Percentiles rank a stretch among this genome's conserved stretches.
Conservation (phyloP, 2,113 vertebrate genomes). For the Siniperca chuatsi region DNA sequence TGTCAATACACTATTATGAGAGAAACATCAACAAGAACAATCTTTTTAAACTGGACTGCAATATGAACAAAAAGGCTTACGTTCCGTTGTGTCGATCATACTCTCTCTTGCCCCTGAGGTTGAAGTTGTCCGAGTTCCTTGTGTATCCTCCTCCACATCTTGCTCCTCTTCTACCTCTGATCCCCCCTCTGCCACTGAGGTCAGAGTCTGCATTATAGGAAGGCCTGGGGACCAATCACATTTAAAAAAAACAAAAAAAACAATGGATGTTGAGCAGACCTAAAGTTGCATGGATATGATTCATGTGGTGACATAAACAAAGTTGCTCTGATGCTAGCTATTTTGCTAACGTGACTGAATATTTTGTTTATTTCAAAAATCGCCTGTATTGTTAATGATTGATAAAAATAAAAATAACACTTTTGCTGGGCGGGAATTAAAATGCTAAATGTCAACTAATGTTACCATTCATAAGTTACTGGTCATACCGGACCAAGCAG, state of each 20-base stretch:
- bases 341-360: too few species aligned
- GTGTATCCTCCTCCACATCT: slow-evolving; percentile 73
- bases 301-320: too few species aligned
- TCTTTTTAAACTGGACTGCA: too few species aligned
- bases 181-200: slow-evolving; percentile 75
- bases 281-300: too few species aligned
- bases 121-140: slow-evolving; percentile 82
- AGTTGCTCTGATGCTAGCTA: too few species aligned
- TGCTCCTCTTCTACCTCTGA: slow-evolving; percentile 82
- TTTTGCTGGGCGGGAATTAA: too few species aligned
- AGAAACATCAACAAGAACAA: background rate
- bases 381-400: too few species aligned
- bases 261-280: too few species aligned
- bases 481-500: background rate
- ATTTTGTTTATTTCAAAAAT: too few species aligned
- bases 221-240: slow-evolving; percentile 58
- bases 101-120: slow-evolving; percentile 87
- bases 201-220: slow-evolving; percentile 80
- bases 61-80: slow-evolving; percentile 74
- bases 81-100: slow-evolving; percentile 87
- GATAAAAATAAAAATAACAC: too few species aligned
- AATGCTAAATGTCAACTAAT: background rate
- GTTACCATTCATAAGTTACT: background rate
- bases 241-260: too few species aligned
- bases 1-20: background rate